These are phyloP conservation scores for Elephantulus edwardii DNA, from an alignment of 2,113 vertebrate species.

Conservation along the genomic window DNA sequence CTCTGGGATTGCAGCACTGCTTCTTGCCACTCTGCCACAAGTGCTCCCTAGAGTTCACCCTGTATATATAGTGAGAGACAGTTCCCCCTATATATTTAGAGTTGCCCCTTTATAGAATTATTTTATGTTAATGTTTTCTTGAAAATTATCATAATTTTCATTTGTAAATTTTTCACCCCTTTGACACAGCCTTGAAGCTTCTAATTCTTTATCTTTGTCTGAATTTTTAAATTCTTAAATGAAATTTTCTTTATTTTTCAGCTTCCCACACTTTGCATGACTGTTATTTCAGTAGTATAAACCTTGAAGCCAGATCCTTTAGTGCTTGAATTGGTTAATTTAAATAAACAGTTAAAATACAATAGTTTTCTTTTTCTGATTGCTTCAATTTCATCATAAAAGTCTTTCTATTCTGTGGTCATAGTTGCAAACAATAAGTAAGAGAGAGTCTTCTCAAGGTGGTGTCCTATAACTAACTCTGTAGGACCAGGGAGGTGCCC, in stretches of 20 bases:
- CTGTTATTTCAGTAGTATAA: slow-evolving; percentile 1
- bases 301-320: slow-evolving; percentile 20
- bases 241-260: slow-evolving; percentile 32
- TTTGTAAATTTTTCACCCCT: slow-evolving; percentile 26
- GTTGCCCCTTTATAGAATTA: too few relatives aligned
- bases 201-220: slow-evolving; percentile 31
- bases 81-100: too few relatives aligned
- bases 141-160: slow-evolving; percentile 12
- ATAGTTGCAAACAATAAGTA: neutral
- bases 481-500: neutral
- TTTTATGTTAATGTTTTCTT: slow-evolving; percentile 37
- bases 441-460: neutral
- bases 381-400: neutral
- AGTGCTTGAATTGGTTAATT: slow-evolving; percentile 12
- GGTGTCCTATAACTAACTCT: neutral
- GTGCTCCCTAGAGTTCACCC: too few relatives aligned
- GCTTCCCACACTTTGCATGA: slow-evolving; percentile 33
- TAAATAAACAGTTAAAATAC: slow-evolving; percentile 37
- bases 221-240: slow-evolving; percentile 49
- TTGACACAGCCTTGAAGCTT: neutral
- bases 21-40: too few relatives aligned
- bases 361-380: neutral
- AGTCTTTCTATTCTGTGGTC: neutral
- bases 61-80: too few relatives aligned
- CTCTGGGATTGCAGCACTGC: too few relatives aligned